These are phyloP conservation scores for Antedon mediterranea DNA, from an alignment of 53 echinoderm and acorn worm genomes.

Conservation along the genomic window DNA sequence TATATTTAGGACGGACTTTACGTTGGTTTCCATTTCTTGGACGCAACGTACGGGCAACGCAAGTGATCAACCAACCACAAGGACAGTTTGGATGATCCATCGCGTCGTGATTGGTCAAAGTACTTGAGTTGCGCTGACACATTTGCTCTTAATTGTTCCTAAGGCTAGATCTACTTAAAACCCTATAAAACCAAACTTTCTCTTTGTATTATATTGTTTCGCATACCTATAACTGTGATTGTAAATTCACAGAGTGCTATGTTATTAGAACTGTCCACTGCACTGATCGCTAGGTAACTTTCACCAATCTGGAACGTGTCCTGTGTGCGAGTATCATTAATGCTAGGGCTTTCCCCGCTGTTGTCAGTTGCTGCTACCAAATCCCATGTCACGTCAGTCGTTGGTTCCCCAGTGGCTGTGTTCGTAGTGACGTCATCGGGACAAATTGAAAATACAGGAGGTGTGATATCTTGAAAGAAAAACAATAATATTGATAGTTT, in stretches of 20 bases:
- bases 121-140: no score
- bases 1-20: no score
- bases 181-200: no score
- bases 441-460: slow-evolving; percentile 27
- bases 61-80: no score
- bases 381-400: slow-evolving; percentile 23
- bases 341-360: slow-evolving; percentile 3
- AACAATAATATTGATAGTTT: no score
- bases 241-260: slow-evolving; percentile 23
- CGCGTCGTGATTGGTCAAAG: no score
- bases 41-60: no score
- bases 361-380: slow-evolving; percentile 36
- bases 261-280: slow-evolving; percentile 20
- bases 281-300: slow-evolving; percentile 8
- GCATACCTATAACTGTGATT: slow-evolving; percentile 33
- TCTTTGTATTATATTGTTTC: no score
- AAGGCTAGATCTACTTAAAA: no score
- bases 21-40: no score
- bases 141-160: no score
- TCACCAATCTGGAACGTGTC: slow-evolving; percentile 3
- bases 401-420: slow-evolving; percentile 8
- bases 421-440: slow-evolving; percentile 13
- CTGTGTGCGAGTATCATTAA: neutral
- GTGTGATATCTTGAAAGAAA: slow-evolving; percentile 20
- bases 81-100: no score